A percentile compares a stretch with the other conserved stretches of the same genome.
phyloP scores from a whole-genome alignment of 2,888 invertebrate species.

The Catocala nupta region DNA sequence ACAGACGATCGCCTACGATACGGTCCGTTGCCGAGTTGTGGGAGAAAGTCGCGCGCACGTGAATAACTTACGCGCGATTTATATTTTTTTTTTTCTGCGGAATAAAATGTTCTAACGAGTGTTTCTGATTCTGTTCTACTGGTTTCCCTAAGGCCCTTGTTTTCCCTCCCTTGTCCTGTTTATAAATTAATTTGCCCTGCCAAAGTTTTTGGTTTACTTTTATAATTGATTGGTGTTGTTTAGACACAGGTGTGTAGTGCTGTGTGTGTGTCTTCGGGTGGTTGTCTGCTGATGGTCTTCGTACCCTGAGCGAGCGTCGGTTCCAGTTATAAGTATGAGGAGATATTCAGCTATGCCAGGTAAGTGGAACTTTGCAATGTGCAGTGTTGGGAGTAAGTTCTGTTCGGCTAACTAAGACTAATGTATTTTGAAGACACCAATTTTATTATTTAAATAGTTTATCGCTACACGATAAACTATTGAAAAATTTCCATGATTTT shows the following conservation, averaged over 20 bases:
- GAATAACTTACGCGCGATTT: constrained; percentile 71
- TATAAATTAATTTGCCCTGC: constrained; percentile 36
- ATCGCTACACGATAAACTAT: too few species aligned
- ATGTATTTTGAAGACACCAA: too few species aligned
- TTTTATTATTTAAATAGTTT: too few species aligned
- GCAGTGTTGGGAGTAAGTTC: background rate
- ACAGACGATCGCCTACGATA: constrained; percentile 74
- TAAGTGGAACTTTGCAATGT: constrained; percentile 46
- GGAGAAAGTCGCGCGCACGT: constrained; percentile 69
- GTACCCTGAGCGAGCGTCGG: constrained; percentile 60
- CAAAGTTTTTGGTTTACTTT: constrained; percentile 49
- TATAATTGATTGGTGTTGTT: constrained; percentile 61
- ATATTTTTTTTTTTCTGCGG: constrained; percentile 38
- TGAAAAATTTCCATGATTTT: too few species aligned
- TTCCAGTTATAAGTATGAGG: constrained; percentile 66
- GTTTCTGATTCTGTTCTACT: constrained; percentile 33
- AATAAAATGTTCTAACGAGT: constrained; percentile 56
- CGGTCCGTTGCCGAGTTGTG: constrained; percentile 74
- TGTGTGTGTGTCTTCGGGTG: constrained; percentile 71
- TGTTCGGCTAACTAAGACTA: too few species aligned
- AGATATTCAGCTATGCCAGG: constrained; percentile 79
- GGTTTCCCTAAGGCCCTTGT: constrained; percentile 19
- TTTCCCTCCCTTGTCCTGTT: constrained; percentile 28
- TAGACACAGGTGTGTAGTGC: constrained; percentile 72
- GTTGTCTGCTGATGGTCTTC: constrained; percentile 70